Percentiles rank a stretch among this genome's conserved stretches.
Conservation (phyloP, 1,140 invertebrate genomes). For the Drosophila murphyi region DNA sequence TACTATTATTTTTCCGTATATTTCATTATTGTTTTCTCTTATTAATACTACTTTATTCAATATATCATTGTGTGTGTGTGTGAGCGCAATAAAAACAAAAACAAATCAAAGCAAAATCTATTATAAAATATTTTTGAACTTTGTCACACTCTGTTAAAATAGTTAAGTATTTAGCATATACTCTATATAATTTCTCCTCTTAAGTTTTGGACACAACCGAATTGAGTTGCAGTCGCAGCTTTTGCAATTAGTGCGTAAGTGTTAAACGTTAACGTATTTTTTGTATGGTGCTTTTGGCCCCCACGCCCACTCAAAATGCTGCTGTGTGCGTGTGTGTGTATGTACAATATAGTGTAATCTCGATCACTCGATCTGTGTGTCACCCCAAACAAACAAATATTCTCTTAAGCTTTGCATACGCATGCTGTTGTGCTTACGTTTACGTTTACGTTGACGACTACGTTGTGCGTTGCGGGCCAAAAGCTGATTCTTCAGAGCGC, state of each 20-base stretch:
- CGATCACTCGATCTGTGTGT: conserved; percentile 30
- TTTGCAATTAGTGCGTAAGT: conserved; percentile 31
- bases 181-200: conserved; percentile 27
- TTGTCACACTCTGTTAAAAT: conserved; percentile 68
- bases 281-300: conserved; percentile 24
- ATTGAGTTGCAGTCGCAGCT: conserved; percentile 17
- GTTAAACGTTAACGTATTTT: conserved; percentile 41
- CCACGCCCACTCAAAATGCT: conserved; percentile 36
- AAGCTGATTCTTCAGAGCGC: conserved; percentile 41
- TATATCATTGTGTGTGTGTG: conserved; percentile 45
- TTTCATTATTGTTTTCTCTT: conserved; percentile 15
- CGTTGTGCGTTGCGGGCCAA: conserved; percentile 36
- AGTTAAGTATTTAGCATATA: conserved; percentile 46
- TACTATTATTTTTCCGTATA: conserved; percentile 31
- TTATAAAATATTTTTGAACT: conserved; percentile 39
- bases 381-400: conserved; percentile 14
- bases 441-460: conserved; percentile 35
- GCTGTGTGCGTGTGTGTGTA: conserved; percentile 15
- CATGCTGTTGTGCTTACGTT: conserved; percentile 53
- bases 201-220: conserved; percentile 33
- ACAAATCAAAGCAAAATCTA: conserved; percentile 40
- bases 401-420: conserved; percentile 46
- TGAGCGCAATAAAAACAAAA: conserved; percentile 38
- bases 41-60: conserved; percentile 28
- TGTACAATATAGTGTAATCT: conserved; percentile 26